Base-by-base conservation (phyloP, 2,113 vertebrate genomes). In the Riparia riparia region DNA sequence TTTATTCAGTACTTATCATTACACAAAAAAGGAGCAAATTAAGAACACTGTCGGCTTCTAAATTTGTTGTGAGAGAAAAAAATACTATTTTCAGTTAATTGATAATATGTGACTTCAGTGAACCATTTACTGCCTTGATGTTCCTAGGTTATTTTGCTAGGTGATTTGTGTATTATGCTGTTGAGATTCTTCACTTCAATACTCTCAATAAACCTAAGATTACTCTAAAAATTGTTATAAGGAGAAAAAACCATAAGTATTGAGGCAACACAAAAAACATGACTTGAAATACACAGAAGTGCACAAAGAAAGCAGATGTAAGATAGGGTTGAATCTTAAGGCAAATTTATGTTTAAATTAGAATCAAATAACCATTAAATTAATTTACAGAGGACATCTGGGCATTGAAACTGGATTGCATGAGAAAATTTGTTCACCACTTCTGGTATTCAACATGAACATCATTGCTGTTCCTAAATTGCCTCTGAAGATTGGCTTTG, bases 331-430 rank as follows among this genome's bases (percentile, higher is more conserved):
- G 86, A 95, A 90, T 94, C 82, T 95, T 96, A 84, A 89, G 85
- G 81, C 96, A 45, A 98, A 95, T 92, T 97, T 94, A 95, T 95
- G 91, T 94, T 97, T 97, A 96, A 96, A 96, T 94, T 74, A 97
- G 66, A 97, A 96, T 95, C 80, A 97, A 96, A 97, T 92, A 93
- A 95, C 53, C 65, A 96, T 86, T 97, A 95, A 97, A 97, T 97
- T 97, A 37, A 84, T 94, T 97, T 97, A 88, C 5, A 72, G 89
- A 85, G 92, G 86, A 90, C 66, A 95, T 93, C 86, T 96, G 79
- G 90, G 79, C 82, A 85, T 64, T 74, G 68, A 87, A 95, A 86
- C 47, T 65, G 60, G 50, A 89, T 81, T 89, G 73, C 58, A 63
- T 89, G 63, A 91, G 77, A 95, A 97, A 97, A 97, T 94, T 97